phyloP scores from a whole-genome alignment of 2,113 vertebrate species.

The Pimephales promelas region DNA sequence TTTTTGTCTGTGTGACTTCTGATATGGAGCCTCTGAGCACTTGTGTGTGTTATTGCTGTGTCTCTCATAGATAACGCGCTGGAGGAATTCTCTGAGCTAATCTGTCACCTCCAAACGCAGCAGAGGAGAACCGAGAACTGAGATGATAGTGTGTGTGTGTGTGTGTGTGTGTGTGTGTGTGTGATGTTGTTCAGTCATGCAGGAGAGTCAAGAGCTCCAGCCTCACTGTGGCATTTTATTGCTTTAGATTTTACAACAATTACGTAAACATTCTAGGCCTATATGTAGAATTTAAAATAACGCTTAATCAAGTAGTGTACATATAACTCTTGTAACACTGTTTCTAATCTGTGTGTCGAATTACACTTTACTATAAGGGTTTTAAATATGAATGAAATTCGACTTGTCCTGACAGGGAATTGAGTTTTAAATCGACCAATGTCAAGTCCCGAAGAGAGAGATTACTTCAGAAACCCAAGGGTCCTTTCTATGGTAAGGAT shows the following conservation, averaged over 20 bases:
- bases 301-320: background rate
- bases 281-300: background rate
- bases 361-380: background rate
- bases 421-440: background rate
- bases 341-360: background rate
- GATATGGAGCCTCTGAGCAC: background rate
- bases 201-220: background rate
- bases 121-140: background rate
- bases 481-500: background rate
- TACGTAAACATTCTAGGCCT: background rate
- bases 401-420: background rate
- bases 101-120: conserved; percentile 4
- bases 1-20: no score
- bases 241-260: background rate
- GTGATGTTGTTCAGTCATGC: background rate
- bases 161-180: background rate
- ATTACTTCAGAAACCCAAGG: background rate
- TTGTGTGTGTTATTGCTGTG: background rate
- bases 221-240: background rate
- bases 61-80: background rate
- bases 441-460: background rate
- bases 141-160: background rate
- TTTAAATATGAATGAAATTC: background rate
- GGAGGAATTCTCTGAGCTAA: background rate
- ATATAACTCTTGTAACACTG: background rate